Percentiles rank a stretch among this genome's conserved stretches.
phyloP scores from a whole-genome alignment of 1,140 invertebrate species.

The Drosophila mauritiana region DNA sequence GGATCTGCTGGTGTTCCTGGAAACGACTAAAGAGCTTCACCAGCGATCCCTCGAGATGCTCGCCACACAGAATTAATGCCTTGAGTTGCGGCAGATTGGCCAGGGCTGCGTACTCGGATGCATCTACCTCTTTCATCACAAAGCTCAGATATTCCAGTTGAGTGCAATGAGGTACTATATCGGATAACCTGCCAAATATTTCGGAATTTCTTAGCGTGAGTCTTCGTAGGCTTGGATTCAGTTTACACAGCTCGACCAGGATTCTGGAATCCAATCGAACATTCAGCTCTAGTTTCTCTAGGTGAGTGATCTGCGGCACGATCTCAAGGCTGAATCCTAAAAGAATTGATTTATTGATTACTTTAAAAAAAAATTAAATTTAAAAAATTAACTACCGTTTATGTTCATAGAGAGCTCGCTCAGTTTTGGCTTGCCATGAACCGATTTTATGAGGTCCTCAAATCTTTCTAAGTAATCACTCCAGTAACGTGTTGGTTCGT shows the following conservation, averaged over 20 bases:
- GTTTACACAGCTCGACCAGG: background rate
- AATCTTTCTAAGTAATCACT: background rate
- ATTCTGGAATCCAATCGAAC: background rate
- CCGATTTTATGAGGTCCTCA: background rate
- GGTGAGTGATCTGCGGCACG: background rate
- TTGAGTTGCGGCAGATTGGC: conserved; percentile 1
- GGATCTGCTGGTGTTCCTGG: background rate
- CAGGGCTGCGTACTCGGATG: conserved; percentile 1
- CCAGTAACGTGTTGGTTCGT: background rate
- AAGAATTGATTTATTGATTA: no score
- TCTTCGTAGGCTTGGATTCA: conserved; percentile 2
- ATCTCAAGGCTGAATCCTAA: conserved; percentile 7
- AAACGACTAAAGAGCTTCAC: conserved; percentile 1
- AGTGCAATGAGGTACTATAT: conserved; percentile 16
- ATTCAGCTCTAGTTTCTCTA: background rate
- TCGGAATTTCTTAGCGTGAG: conserved; percentile 1
- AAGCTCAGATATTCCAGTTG: conserved; percentile 6
- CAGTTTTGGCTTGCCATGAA: background rate
- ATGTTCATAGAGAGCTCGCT: background rate
- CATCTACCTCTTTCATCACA: conserved; percentile 3
- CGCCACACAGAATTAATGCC: conserved; percentile 1
- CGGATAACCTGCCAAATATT: background rate
- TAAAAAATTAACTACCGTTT: background rate
- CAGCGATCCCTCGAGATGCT: conserved; percentile 6
- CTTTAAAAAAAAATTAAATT: no score